A percentile compares a stretch with the other conserved stretches of the same genome.
These are phyloP conservation scores for Hydractinia echinata DNA, from an alignment of 30 jellyfish, hydroid and myxozoan species.

Conservation along the genomic window DNA sequence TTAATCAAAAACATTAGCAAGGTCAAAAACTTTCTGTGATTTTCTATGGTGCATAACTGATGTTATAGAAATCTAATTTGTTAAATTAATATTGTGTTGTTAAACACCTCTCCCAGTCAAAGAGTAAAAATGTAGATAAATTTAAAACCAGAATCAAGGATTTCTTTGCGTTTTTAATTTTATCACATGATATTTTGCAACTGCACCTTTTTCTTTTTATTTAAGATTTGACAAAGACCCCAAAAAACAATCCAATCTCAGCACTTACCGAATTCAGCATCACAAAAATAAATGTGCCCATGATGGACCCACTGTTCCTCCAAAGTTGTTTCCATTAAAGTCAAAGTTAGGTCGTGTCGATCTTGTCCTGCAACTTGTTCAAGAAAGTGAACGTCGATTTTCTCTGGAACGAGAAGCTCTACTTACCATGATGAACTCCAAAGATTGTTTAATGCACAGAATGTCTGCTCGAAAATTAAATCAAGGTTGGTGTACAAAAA, in stretches of 20 bases:
- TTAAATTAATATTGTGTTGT: no score
- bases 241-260: neutral
- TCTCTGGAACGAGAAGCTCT: constrained; percentile 35
- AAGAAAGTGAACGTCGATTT: constrained; percentile 26
- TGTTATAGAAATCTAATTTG: no score
- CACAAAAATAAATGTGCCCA: neutral
- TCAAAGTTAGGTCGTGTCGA: constrained; percentile 40
- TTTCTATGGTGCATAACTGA: no score
- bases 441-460: constrained; percentile 20
- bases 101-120: no score
- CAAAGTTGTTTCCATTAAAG: constrained; percentile 27
- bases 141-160: no score
- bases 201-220: neutral
- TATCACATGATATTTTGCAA: neutral
- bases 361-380: constrained; percentile 32
- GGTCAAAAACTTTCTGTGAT: no score
- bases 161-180: no score
- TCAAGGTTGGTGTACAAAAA: constrained; percentile 11
- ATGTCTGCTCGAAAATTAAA: constrained; percentile 27
- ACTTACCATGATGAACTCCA: constrained; percentile 10
- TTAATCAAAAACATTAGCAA: no score
- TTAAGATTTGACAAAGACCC: constrained; percentile 11
- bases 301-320: constrained; percentile 39
- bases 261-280: constrained; percentile 1
- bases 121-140: no score